Evolutionary conservation across 1,140 invertebrate species (phyloP).

Genomic region (Dreissena polymorpha): DNA sequence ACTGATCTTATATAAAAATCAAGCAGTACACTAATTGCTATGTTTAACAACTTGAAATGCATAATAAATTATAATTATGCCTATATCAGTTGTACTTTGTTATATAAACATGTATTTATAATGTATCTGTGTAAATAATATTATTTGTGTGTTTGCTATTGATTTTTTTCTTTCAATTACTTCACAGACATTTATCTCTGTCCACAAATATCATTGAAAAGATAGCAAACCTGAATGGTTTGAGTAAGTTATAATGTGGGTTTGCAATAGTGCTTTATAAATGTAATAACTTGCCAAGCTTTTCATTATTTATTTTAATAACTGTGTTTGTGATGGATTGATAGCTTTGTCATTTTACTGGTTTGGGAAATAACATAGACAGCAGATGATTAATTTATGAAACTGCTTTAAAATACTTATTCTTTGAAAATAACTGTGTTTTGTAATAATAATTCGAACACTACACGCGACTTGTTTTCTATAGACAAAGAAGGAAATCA

Average conservation of each 20-base stretch:
- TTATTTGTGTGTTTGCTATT: too few species aligned
- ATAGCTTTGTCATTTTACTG: too few species aligned
- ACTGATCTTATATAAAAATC: too few species aligned
- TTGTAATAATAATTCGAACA: too few species aligned
- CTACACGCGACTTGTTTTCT: too few species aligned
- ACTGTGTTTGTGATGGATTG: not conserved
- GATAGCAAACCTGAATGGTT: constrained; percentile 88
- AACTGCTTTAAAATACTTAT: not conserved
- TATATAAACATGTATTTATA: too few species aligned
- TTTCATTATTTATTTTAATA: not conserved
- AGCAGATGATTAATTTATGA: not conserved
- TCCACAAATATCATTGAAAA: constrained; percentile 97
- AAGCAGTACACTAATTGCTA: too few species aligned
- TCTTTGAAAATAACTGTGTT: not conserved
- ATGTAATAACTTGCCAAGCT: constrained; percentile 1
- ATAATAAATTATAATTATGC: too few species aligned
- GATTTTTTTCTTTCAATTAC: not conserved
- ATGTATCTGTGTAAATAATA: too few species aligned
- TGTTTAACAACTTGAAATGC: too few species aligned
- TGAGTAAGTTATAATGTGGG: constrained; percentile 79
- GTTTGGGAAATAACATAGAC: not conserved
- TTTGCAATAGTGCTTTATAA: not conserved
- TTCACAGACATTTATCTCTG: constrained; percentile 79
- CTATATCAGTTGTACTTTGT: too few species aligned
- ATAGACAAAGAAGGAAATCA: too few species aligned